Evolutionary conservation across 2,113 vertebrate genomes (phyloP), one percentile per base, ranked within the genome.

Genomic region (Rana temporaria): DNA sequence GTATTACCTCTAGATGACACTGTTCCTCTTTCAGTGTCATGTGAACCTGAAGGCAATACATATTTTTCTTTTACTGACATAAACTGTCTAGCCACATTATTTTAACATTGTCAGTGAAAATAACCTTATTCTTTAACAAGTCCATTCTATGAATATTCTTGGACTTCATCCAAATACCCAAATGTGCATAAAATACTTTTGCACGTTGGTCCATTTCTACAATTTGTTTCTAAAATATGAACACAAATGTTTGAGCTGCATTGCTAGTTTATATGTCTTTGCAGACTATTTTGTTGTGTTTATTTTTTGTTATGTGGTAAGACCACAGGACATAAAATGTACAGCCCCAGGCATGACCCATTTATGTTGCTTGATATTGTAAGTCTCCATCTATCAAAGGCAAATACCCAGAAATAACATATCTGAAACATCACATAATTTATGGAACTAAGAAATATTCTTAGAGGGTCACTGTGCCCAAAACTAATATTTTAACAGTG

Each of bases 81-180:
- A 70, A 59, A 70, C 66, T 80, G 78, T 70, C 78, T 80, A 70
- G 78, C 66, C 78, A 70, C 34, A 80, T 80, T 32, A 80, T 70
- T 80, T 67, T 62, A 70, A 63, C 67, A 60, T 69, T 26, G 66
- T 24, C 78, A 62, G 22, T 80, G 66, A 70, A 80, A 80, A 70
- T 80, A 55, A 80, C 78, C 78, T 79, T 79, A 68, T 69, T 79
- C 55, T 80, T 80, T 78, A 78, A 66, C 78, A 80, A 70, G 77
- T 69, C 26, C 67, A 52, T 80, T 80, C 78, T 62, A 60, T 62
- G 66, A 70, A 80, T 60, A 48, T 52, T 19, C 2, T 60, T 80
- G 67, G 66, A 60, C 2, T 48, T 30, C 9, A 19, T 80, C 56
- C 34, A 80, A 71, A 69, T 80, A 26, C n/a, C 22, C n/a, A 57